Conservation (phyloP, 1,140 invertebrate species). For the Tachypleus tridentatus region DNA sequence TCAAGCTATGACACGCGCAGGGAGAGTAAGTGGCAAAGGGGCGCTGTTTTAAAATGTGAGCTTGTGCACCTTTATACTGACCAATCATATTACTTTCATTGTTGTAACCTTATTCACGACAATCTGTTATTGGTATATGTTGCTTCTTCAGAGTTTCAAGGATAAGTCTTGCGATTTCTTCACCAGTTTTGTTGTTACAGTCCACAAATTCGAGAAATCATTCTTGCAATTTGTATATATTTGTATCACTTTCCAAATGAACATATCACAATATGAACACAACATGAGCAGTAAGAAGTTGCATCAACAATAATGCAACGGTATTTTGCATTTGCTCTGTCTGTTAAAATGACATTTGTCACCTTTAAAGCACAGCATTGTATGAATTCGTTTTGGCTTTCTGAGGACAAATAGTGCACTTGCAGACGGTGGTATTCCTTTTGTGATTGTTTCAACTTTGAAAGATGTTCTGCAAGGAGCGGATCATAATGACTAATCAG, state of each 20-base stretch:
- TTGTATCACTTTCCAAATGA: background rate
- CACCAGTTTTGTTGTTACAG: background rate
- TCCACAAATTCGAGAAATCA: background rate
- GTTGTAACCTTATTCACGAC: slow-evolving; percentile 30
- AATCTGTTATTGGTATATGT: slow-evolving; percentile 2
- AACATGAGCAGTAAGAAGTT: background rate
- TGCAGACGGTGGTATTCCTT: background rate
- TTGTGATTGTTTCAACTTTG: background rate
- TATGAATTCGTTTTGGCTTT: background rate
- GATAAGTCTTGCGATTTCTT: background rate
- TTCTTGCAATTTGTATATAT: background rate
- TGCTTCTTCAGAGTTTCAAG: background rate
- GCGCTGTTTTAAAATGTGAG: slow-evolving; percentile 27
- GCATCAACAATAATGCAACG: background rate
- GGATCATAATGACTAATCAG: background rate
- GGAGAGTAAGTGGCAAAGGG: slow-evolving; percentile 24
- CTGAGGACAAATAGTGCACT: background rate
- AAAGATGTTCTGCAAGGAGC: background rate
- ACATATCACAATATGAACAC: background rate
- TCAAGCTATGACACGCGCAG: slow-evolving; percentile 31
- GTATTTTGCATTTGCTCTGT: background rate
- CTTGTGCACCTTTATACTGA: slow-evolving; percentile 29
- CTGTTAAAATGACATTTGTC: background rate
- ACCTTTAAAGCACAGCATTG: background rate
- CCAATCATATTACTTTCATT: slow-evolving; percentile 31